Evolutionary conservation across 2,113 vertebrate genomes (phyloP).

Genomic region (Dromaius novaehollandiae): DNA sequence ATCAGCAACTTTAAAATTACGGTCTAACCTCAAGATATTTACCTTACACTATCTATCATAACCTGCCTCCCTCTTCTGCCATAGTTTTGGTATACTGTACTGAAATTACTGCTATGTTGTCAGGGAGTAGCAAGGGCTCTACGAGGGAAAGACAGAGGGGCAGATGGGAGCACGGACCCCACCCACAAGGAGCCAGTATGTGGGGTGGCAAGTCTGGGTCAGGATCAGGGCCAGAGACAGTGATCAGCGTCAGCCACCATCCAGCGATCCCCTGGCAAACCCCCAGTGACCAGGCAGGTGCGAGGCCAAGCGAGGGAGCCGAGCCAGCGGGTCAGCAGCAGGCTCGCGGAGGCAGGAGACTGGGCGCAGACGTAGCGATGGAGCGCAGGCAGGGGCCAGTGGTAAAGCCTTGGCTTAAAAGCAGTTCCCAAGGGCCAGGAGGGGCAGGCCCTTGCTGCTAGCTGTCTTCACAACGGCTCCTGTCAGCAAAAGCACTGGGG

Average conservation of each 20-base stretch:
- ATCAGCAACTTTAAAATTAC: not conserved
- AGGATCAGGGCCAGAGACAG: too few relatives aligned
- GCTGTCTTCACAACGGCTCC: not conserved
- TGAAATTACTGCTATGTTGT: not conserved
- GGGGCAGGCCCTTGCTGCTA: not conserved
- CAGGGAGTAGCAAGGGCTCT: not conserved
- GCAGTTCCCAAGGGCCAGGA: not conserved
- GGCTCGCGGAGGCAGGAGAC: not conserved
- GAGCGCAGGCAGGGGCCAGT: not conserved
- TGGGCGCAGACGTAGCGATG: not conserved
- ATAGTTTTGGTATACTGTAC: not conserved
- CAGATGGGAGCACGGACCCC: too few relatives aligned
- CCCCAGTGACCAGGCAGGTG: too few relatives aligned
- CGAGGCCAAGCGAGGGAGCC: not conserved
- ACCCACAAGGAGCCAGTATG: too few relatives aligned
- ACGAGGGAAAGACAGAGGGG: too few relatives aligned
- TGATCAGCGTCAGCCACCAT: too few relatives aligned
- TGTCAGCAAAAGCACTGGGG: not conserved
- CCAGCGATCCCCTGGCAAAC: too few relatives aligned
- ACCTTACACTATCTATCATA: not conserved
- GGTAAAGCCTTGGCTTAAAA: not conserved
- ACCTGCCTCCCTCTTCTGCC: not conserved
- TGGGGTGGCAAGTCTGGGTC: too few relatives aligned
- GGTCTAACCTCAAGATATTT: not conserved
- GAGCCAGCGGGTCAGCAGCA: not conserved